These are phyloP conservation scores for Damaliscus lunatus DNA, from an alignment of 2,113 vertebrate genomes.

Conservation along the genomic window DNA sequence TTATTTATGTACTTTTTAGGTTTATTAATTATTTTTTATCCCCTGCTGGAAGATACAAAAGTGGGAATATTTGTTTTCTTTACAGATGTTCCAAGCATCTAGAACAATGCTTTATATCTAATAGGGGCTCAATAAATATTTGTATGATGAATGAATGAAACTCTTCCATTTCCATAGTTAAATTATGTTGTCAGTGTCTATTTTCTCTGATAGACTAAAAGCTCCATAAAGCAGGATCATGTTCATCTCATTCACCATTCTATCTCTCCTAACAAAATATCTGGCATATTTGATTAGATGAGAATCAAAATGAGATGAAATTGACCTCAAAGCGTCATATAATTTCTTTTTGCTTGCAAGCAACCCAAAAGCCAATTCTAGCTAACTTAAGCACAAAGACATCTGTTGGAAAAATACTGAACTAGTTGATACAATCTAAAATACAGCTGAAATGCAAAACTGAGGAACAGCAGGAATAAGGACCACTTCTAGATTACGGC, in stretches of 20 bases:
- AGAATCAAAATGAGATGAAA: conserved; percentile 37
- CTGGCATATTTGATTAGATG: not conserved
- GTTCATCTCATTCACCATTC: not conserved
- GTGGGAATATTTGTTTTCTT: not conserved
- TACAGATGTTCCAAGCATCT: not conserved
- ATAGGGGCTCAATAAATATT: not conserved
- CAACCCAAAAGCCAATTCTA: conserved; percentile 19
- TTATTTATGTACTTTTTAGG: not conserved
- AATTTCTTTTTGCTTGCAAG: not conserved
- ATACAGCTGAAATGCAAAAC: not conserved
- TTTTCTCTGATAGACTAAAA: not conserved
- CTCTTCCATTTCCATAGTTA: not conserved
- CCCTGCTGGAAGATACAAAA: not conserved
- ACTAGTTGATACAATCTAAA: not conserved
- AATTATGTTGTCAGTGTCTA: not conserved
- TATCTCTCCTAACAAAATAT: not conserved
- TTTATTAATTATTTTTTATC: not conserved
- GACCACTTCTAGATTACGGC: not conserved
- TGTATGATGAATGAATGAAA: not conserved
- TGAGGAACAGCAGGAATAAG: not conserved
- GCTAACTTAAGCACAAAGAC: conserved; percentile 20
- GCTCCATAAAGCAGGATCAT: not conserved
- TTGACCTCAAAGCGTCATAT: not conserved
- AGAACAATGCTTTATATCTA: not conserved
- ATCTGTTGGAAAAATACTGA: conserved; percentile 33